Evolutionary conservation across 1,140 invertebrate genomes (phyloP).

Genomic region (Hyposmocoma kahamanoa): DNA sequence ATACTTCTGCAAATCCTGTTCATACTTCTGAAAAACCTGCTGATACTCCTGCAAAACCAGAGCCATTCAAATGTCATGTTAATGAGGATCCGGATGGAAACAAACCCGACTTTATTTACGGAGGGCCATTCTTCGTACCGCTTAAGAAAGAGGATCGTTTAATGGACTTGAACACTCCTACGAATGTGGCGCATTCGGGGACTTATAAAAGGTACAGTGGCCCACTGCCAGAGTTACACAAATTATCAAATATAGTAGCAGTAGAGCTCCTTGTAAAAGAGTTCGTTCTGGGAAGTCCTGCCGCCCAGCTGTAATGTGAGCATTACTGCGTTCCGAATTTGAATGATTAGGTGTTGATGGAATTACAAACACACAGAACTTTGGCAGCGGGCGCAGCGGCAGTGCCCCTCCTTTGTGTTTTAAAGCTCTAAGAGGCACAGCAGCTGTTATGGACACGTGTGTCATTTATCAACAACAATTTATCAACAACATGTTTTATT

Average conservation of each 20-base stretch:
- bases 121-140: conserved; percentile 48
- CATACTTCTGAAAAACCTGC: too few relatives aligned
- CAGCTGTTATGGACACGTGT: neutral
- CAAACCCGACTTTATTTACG: conserved; percentile 60
- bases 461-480: neutral
- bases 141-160: conserved; percentile 35
- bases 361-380: too few relatives aligned
- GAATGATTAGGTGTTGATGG: too few relatives aligned
- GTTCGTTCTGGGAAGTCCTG: too few relatives aligned
- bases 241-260: too few relatives aligned
- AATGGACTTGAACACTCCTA: conserved; percentile 42
- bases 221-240: too few relatives aligned
- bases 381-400: conserved; percentile 16
- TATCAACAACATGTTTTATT: neutral
- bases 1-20: neutral
- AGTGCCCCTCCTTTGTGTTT: neutral
- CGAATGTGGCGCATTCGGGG: conserved; percentile 46
- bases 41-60: neutral
- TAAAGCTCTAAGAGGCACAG: neutral
- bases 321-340: too few relatives aligned
- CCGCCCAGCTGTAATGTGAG: too few relatives aligned
- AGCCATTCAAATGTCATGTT: neutral
- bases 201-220: conserved; percentile 63
- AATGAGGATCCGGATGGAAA: conserved; percentile 27
- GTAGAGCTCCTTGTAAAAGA: too few relatives aligned